Conservation (phyloP, 1,140 invertebrate genomes). For the Drosophila ironensis region DNA sequence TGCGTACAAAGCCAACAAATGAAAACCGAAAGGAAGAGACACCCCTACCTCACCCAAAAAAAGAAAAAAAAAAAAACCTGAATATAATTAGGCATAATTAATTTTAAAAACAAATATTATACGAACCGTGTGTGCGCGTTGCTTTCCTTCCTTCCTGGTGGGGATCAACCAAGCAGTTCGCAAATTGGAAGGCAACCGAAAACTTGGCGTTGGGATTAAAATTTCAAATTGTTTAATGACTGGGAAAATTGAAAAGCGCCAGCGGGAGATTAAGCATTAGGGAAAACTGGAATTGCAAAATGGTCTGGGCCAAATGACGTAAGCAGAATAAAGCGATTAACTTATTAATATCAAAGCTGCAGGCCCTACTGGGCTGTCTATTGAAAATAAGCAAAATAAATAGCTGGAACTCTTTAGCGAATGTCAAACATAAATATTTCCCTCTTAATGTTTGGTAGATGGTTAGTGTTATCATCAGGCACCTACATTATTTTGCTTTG, state of each 20-base stretch:
- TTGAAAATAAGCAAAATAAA: too few relatives aligned
- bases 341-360: background rate
- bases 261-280: slow-evolving; percentile 6
- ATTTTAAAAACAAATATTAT: slow-evolving; percentile 67
- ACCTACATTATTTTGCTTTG: too few relatives aligned
- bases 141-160: background rate
- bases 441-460: too few relatives aligned
- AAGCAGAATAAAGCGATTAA: background rate
- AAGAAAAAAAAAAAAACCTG: slow-evolving; percentile 41
- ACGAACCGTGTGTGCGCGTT: slow-evolving; percentile 28
- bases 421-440: too few relatives aligned
- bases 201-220: slow-evolving; percentile 9
- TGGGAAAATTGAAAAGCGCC: slow-evolving; percentile 18
- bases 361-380: too few relatives aligned
- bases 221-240: slow-evolving; percentile 40
- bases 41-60: slow-evolving; percentile 1
- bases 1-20: slow-evolving; percentile 8
- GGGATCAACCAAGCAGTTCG: background rate
- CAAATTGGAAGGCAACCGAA: slow-evolving; percentile 2
- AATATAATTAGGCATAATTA: slow-evolving; percentile 71
- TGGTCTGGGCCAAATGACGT: slow-evolving; percentile 6
- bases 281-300: background rate
- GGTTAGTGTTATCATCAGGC: too few relatives aligned
- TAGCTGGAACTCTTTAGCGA: too few relatives aligned
- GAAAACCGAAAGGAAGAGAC: background rate